These are phyloP conservation scores for Falco novaeseelandiae DNA, from an alignment of 2,797 vertebrate genomes.

Conservation along the genomic window DNA sequence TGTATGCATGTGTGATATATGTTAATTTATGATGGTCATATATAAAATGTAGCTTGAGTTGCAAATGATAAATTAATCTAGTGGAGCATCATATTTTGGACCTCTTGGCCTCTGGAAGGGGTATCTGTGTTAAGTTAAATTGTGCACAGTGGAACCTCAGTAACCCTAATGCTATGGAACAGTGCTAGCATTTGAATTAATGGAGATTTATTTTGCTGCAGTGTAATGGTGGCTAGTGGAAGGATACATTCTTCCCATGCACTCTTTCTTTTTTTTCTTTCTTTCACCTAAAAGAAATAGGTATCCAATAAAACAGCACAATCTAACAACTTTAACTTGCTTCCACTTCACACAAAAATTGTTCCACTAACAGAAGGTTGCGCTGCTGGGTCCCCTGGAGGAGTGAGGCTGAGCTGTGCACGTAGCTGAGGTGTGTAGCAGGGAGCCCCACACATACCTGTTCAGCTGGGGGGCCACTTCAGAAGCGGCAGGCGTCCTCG, in stretches of 20 bases:
- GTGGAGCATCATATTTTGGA: neutral
- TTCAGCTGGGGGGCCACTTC: neutral
- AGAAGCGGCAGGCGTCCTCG: neutral
- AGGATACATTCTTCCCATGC: neutral
- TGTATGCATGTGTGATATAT: neutral
- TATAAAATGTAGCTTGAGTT: neutral
- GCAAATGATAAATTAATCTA: conserved; percentile 5
- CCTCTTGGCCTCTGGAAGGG: neutral
- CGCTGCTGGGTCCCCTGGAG: neutral
- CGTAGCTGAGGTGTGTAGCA: neutral
- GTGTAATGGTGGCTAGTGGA: neutral
- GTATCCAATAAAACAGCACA: neutral
- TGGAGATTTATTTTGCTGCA: neutral
- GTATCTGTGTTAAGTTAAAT: neutral
- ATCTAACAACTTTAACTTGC: neutral
- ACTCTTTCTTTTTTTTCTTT: neutral
- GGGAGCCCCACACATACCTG: neutral
- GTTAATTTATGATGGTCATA: neutral
- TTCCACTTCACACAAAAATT: neutral
- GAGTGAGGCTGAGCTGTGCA: neutral
- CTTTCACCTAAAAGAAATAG: neutral
- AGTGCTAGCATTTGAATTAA: neutral
- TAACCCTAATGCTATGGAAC: neutral
- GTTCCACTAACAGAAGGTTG: neutral
- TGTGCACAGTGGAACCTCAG: neutral